A percentile compares a stretch with the other conserved stretches of the same genome.
These are phyloP conservation scores for Esox masquinongy DNA, from an alignment of 2,797 vertebrate species.

Conservation along the genomic window DNA sequence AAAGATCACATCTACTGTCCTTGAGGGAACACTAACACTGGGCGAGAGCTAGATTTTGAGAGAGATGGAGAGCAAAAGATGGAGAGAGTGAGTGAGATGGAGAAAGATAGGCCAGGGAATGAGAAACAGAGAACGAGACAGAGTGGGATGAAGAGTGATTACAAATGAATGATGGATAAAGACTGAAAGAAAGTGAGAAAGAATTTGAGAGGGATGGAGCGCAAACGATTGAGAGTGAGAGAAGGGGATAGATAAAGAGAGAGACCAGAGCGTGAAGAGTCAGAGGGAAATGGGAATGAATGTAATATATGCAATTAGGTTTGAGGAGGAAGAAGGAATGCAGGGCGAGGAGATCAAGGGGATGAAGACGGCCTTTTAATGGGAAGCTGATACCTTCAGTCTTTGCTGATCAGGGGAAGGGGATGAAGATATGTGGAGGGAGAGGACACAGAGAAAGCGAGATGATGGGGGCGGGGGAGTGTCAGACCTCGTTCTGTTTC, in stretches of 20 bases:
- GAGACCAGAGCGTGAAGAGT: not conserved
- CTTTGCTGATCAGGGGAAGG: conserved; percentile 11
- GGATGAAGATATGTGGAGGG: not conserved
- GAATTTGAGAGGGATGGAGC: too few species aligned
- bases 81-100: too few species aligned
- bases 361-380: conserved; percentile 18
- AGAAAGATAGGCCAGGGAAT: too few species aligned
- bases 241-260: not conserved
- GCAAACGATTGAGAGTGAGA: not conserved
- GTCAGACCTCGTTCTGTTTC: conserved; percentile 2
- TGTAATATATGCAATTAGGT: conserved; percentile 22
- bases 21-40: too few species aligned
- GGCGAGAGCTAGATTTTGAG: too few species aligned
- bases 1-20: conserved; percentile 1
- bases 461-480: conserved; percentile 2
- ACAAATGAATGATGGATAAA: not conserved
- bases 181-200: not conserved
- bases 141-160: too few species aligned
- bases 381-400: conserved; percentile 14
- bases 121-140: too few species aligned
- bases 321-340: not conserved
- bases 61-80: too few species aligned
- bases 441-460: not conserved
- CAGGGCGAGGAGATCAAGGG: conserved; percentile 23
- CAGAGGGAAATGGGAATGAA: not conserved